A percentile compares a stretch with the other conserved stretches of the same genome.
phyloP scores from a whole-genome alignment of 2,888 invertebrate species.

The Scaptomyza caliginosa region DNA sequence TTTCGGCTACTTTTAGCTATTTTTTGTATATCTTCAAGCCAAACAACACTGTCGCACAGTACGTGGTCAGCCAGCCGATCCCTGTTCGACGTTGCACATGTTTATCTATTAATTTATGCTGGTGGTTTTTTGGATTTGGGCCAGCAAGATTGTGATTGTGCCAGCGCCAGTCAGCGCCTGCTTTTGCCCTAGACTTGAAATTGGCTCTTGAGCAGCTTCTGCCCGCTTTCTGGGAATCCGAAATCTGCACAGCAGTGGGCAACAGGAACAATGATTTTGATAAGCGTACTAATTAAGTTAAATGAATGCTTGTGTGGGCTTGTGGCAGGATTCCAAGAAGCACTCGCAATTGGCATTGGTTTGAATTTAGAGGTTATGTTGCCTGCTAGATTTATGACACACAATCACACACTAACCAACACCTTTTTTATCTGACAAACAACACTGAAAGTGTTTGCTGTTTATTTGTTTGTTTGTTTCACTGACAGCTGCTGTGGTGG shows the following conservation, averaged over 20 bases:
- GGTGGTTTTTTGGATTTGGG: slow-evolving; percentile 65
- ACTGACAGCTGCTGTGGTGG: slow-evolving; percentile 39
- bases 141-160: slow-evolving; percentile 54
- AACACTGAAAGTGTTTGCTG: slow-evolving; percentile 53
- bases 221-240: slow-evolving; percentile 50
- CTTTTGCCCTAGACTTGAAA: slow-evolving; percentile 7
- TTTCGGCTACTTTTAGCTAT: not conserved
- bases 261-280: slow-evolving; percentile 56
- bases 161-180: slow-evolving; percentile 1
- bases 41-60: slow-evolving; percentile 25
- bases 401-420: slow-evolving; percentile 33
- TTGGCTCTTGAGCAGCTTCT: slow-evolving; percentile 7
- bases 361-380: slow-evolving; percentile 9
- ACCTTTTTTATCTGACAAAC: slow-evolving; percentile 56
- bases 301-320: slow-evolving; percentile 64
- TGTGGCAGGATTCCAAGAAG: slow-evolving; percentile 15
- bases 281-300: slow-evolving; percentile 75
- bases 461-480: slow-evolving; percentile 22
- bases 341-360: slow-evolving; percentile 36
- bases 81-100: slow-evolving; percentile 42
- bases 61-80: slow-evolving; percentile 45
- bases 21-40: not conserved
- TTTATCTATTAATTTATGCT: slow-evolving; percentile 82
- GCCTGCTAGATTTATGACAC: slow-evolving; percentile 35
- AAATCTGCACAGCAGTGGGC: slow-evolving; percentile 58